Evolutionary conservation across 2,797 vertebrate species (phyloP).

Genomic region (Apogon hyalosoma): DNA sequence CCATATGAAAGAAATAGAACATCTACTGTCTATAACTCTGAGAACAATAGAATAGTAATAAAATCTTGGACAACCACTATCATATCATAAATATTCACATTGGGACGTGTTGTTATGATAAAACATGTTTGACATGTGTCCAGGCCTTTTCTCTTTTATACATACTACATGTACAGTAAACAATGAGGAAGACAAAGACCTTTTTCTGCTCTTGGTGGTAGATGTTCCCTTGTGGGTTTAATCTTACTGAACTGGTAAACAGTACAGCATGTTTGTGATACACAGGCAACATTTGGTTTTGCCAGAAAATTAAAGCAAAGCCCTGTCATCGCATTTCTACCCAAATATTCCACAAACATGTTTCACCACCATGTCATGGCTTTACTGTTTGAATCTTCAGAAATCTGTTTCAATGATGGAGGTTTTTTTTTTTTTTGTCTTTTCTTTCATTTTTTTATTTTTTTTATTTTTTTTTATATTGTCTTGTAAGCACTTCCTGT

Average conservation of each 20-base stretch:
- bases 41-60: neutral
- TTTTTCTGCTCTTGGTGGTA: conserved; percentile 4
- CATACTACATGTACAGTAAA: conserved; percentile 16
- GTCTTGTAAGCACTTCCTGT: conserved; percentile 61
- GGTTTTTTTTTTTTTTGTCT: conserved; percentile 37
- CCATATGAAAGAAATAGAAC: conserved; percentile 1
- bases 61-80: neutral
- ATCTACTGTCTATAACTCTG: neutral
- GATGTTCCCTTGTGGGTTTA: conserved; percentile 13
- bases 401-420: neutral
- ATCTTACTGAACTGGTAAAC: conserved; percentile 18
- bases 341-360: conserved; percentile 13
- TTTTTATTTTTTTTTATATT: conserved; percentile 10
- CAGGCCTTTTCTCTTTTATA: conserved; percentile 17
- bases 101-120: neutral
- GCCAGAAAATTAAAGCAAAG: neutral
- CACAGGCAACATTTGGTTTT: conserved; percentile 5
- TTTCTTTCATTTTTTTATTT: neutral
- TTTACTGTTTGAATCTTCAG: conserved; percentile 12
- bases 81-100: neutral
- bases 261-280: conserved; percentile 1
- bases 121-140: conserved; percentile 3
- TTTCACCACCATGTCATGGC: conserved; percentile 22
- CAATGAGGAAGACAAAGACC: conserved; percentile 24
- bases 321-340: neutral